Percentiles rank a stretch among this genome's conserved stretches.
These are phyloP conservation scores for Trematocara unimaculatum DNA, from an alignment of 2,113 vertebrate genomes.

Conservation along the genomic window DNA sequence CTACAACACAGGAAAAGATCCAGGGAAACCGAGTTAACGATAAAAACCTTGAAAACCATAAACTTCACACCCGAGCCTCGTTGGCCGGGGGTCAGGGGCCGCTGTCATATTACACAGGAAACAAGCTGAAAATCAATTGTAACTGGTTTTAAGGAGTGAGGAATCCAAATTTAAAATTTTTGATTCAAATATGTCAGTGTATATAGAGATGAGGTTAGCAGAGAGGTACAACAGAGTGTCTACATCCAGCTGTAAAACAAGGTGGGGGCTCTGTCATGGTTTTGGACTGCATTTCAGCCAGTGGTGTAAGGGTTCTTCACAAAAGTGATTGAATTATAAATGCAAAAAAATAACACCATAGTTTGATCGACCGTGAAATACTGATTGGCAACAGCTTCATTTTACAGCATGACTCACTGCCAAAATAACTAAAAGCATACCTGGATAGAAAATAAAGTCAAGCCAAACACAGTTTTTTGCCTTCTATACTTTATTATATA, in stretches of 20 bases:
- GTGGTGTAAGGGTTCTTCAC: neutral
- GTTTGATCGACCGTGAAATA: neutral
- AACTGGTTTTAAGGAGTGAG: neutral
- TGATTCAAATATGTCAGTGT: neutral
- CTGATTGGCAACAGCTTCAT: neutral
- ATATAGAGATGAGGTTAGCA: neutral
- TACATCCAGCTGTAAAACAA: neutral
- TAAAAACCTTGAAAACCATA: neutral
- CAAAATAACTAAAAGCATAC: neutral
- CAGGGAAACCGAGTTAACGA: neutral
- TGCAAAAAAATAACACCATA: neutral
- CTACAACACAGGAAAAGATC: neutral
- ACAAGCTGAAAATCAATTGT: neutral
- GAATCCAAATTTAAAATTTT: neutral
- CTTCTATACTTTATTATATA: neutral
- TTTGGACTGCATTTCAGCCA: neutral
- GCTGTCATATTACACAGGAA: neutral
- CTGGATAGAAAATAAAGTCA: neutral
- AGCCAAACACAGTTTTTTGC: neutral
- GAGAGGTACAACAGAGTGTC: neutral
- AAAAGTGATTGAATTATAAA: neutral
- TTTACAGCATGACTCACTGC: neutral
- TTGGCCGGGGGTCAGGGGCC: rapidly evolving
- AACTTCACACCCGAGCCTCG: neutral
- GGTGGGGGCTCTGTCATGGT: neutral